phyloP scores from a whole-genome alignment of 2,797 vertebrate genomes.

The Onychomys torridus region DNA sequence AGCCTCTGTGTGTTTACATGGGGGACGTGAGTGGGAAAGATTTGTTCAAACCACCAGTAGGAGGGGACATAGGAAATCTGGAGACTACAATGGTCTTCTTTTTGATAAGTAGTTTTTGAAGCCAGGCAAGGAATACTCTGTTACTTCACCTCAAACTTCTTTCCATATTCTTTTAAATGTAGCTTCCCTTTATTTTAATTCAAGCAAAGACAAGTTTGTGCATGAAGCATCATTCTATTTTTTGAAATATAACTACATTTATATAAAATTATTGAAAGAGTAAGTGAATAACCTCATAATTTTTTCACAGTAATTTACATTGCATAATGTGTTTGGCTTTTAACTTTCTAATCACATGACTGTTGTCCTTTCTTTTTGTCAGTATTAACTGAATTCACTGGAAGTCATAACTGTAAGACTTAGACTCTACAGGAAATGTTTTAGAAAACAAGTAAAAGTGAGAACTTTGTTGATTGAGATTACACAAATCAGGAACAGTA shows the following conservation, averaged over 20 bases:
- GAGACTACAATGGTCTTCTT: background rate
- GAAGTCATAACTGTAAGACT: background rate
- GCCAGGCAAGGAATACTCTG: background rate
- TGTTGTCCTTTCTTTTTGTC: background rate
- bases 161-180: background rate
- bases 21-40: too few relatives aligned
- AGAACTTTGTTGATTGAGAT: background rate
- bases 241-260: background rate
- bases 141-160: background rate
- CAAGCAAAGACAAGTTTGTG: background rate
- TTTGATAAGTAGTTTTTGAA: background rate
- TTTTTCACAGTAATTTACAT: background rate
- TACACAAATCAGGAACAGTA: background rate
- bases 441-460: background rate
- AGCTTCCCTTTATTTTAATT: background rate
- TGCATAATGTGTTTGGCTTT: background rate
- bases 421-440: background rate
- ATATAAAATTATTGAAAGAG: background rate
- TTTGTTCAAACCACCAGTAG: too few relatives aligned
- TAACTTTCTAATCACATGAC: background rate
- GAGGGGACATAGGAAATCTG: too few relatives aligned
- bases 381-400: background rate
- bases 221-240: background rate
- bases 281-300: background rate
- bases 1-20: too few relatives aligned